Conservation (phyloP, 2,113 vertebrate genomes). For the Mirounga angustirostris region DNA sequence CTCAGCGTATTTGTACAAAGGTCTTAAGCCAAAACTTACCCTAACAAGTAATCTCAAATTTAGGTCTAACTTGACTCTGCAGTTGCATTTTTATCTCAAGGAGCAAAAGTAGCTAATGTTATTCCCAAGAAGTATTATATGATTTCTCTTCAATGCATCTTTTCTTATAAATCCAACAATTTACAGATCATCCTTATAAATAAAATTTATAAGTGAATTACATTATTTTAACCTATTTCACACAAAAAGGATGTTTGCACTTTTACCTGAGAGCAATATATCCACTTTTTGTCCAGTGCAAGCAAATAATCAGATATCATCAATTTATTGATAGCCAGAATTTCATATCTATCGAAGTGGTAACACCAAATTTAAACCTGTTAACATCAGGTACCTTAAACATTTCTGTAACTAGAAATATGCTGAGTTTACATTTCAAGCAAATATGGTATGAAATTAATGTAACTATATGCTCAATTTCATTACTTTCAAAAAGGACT, state of each 20-base stretch:
- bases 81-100: neutral
- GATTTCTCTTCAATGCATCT: neutral
- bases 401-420: slow-evolving; percentile 45
- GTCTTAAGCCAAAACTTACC: neutral
- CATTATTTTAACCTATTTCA: neutral
- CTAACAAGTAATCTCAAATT: neutral
- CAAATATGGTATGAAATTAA: slow-evolving; percentile 71
- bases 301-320: neutral
- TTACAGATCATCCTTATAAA: neutral
- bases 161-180: neutral
- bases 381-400: slow-evolving; percentile 21
- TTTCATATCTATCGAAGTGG: neutral
- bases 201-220: slow-evolving; percentile 3
- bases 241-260: neutral
- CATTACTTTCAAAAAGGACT: slow-evolving; percentile 52
- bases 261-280: neutral
- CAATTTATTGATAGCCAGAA: neutral
- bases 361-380: neutral
- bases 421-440: slow-evolving; percentile 57
- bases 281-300: neutral
- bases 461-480: slow-evolving; percentile 61
- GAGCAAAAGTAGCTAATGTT: neutral
- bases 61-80: neutral
- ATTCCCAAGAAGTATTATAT: neutral
- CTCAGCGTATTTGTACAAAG: neutral